Evolutionary conservation across 2,888 invertebrate species (phyloP), one percentile per base, ranked within the genome.

Genomic region (Sinhomidia bicolor): DNA sequence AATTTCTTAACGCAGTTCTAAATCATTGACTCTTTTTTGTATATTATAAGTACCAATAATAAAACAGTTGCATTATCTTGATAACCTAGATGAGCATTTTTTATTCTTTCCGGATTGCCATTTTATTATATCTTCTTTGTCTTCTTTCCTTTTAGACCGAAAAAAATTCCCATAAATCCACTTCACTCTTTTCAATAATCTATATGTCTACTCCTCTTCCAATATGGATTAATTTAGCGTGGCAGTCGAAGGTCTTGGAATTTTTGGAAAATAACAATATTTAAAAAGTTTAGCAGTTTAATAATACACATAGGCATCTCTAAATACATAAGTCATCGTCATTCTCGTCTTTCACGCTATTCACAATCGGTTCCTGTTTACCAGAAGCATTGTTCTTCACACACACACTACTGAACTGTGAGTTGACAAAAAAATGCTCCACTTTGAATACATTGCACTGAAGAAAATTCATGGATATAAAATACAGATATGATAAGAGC

Each of bases 241-340:
- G 47, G 41, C 65, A 81, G 41, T 14, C 44, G 65, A 81, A 81
- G 81, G 81, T 81, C 65, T 81, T 6, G n/a, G n/a, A n/a, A n/a
- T n/a, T n/a, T n/a, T n/a, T 17, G 3, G 17, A 44, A 44, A 26
- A 74, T 36, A 68, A 74, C 47, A 9, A 47, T 26, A 29, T 74
- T 44, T 47, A n/a, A n/a, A n/a, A n/a, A n/a, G n/a, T n/a, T n/a
- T n/a, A n/a, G n/a, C n/a, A n/a, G n/a, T 36, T 47, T 10, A 47
- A 47, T 1, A 44, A 44, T n/a, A 17, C 7, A n/a, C n/a, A n/a
- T n/a, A n/a, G n/a, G n/a, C 57, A n/a, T 10, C 41, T 10, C 41
- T 7, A 41, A 5, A 62, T 36, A 36, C 7, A 36, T 36, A 68
- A 68, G 68, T 36, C 36, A 68, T 68, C 32, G 68, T 68, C 32